Evolutionary conservation across 64 coral and sea anemone genomes (phyloP).

Genomic region (Montipora foliosa): DNA sequence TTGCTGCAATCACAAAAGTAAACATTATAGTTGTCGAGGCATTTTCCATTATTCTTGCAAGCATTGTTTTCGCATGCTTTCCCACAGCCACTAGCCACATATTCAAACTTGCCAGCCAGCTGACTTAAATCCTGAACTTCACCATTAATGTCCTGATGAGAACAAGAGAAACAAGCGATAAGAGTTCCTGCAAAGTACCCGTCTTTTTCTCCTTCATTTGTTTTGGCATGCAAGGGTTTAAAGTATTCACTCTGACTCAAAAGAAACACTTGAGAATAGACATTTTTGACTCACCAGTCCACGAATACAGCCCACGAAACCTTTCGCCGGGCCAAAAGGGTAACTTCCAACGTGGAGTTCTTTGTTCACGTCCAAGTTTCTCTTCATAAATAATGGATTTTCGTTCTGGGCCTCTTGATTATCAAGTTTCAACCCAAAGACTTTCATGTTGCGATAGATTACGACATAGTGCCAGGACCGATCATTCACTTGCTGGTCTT

Average conservation of each 20-base stretch:
- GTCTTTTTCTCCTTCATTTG: too few relatives aligned
- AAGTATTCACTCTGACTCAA: too few relatives aligned
- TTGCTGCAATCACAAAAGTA: slow-evolving; percentile 83
- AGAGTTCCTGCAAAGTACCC: too few relatives aligned
- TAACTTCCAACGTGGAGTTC: slow-evolving; percentile 47
- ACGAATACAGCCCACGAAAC: slow-evolving; percentile 92
- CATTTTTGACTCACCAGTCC: slow-evolving; percentile 70
- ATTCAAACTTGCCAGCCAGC: slow-evolving; percentile 52
- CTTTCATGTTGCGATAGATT: slow-evolving; percentile 55
- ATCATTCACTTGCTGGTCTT: slow-evolving; percentile 18
- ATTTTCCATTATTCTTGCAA: slow-evolving; percentile 66
- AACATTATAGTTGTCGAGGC: slow-evolving; percentile 85
- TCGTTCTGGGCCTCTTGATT: not conserved
- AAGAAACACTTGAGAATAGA: too few relatives aligned
- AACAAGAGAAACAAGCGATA: not conserved
- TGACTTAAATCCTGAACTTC: slow-evolving; percentile 67
- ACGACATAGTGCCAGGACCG: slow-evolving; percentile 30
- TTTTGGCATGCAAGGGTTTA: too few relatives aligned
- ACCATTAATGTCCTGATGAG: slow-evolving; percentile 90
- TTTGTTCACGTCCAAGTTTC: slow-evolving; percentile 34
- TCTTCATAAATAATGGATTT: slow-evolving; percentile 52
- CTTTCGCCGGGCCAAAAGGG: slow-evolving; percentile 64
- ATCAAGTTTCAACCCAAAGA: slow-evolving; percentile 62
- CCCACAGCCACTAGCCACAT: slow-evolving; percentile 82
- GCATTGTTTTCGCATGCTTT: slow-evolving; percentile 33